A percentile compares a stretch with the other conserved stretches of the same genome.
phyloP scores from a whole-genome alignment of 1,140 invertebrate genomes.

The Zelostemma sp. region DNA sequence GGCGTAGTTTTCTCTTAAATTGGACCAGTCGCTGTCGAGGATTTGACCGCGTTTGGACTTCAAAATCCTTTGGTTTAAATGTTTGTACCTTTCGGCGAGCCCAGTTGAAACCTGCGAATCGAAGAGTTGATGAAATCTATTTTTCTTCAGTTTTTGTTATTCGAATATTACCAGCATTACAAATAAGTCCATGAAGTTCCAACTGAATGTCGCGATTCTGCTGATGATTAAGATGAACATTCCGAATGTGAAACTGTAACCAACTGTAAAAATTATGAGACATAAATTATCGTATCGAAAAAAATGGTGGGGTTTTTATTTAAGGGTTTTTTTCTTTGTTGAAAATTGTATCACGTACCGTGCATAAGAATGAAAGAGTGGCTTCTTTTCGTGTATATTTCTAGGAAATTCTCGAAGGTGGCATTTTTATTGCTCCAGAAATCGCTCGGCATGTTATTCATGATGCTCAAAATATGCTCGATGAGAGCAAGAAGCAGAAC shows the following conservation, averaged over 20 bases:
- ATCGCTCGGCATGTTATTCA: conserved; percentile 35
- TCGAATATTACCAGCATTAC: conserved; percentile 72
- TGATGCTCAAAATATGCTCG: conserved; percentile 61
- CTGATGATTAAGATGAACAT: conserved; percentile 69
- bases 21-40: conserved; percentile 67
- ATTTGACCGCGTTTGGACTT: conserved; percentile 19
- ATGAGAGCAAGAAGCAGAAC: conserved; percentile 53
- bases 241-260: conserved; percentile 60
- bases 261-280: conserved; percentile 51
- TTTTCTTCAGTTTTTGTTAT: background rate
- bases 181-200: conserved; percentile 78
- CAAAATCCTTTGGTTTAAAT: conserved; percentile 54
- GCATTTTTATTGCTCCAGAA: conserved; percentile 37
- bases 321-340: background rate
- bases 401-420: conserved; percentile 54
- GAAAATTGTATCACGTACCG: conserved; percentile 35
- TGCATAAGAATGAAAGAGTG: conserved; percentile 57
- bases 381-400: conserved; percentile 49
- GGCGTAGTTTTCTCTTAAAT: conserved; percentile 73
- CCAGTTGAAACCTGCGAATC: conserved; percentile 59
- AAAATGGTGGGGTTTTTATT: background rate
- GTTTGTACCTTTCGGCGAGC: conserved; percentile 63
- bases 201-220: conserved; percentile 76
- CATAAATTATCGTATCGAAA: too few relatives aligned
- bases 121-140: background rate